A percentile compares a stretch with the other conserved stretches of the same genome.
These are phyloP conservation scores for Alosa alosa DNA, from an alignment of 2,113 vertebrate species.

Conservation along the genomic window DNA sequence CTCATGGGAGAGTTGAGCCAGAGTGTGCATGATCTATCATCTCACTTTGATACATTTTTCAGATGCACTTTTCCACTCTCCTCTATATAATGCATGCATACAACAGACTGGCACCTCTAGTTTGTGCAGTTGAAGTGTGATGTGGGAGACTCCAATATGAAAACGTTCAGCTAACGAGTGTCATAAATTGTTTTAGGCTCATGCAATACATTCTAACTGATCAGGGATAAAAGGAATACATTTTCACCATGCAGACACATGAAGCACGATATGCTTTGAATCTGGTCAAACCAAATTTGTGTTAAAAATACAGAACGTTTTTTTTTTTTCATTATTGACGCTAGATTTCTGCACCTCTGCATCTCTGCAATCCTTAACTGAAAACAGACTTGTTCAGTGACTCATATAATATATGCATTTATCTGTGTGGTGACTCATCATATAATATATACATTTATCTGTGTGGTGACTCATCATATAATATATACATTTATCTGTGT, in stretches of 20 bases:
- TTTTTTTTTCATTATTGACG: no score
- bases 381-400: no score
- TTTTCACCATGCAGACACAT: background rate
- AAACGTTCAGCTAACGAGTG: no score
- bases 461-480: no score
- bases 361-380: no score
- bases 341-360: no score
- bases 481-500: no score
- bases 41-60: background rate
- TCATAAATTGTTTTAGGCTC: background rate
- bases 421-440: no score
- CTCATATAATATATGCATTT: no score
- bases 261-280: background rate
- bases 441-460: no score
- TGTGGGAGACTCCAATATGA: background rate
- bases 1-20: background rate
- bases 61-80: background rate
- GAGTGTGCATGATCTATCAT: background rate
- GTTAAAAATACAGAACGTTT: no score
- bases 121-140: background rate
- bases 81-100: background rate
- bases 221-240: background rate
- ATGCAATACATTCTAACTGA: background rate
- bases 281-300: no score
- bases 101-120: background rate